These are phyloP conservation scores for Xyrauchen texanus DNA, from an alignment of 2,113 vertebrate genomes.

Conservation along the genomic window DNA sequence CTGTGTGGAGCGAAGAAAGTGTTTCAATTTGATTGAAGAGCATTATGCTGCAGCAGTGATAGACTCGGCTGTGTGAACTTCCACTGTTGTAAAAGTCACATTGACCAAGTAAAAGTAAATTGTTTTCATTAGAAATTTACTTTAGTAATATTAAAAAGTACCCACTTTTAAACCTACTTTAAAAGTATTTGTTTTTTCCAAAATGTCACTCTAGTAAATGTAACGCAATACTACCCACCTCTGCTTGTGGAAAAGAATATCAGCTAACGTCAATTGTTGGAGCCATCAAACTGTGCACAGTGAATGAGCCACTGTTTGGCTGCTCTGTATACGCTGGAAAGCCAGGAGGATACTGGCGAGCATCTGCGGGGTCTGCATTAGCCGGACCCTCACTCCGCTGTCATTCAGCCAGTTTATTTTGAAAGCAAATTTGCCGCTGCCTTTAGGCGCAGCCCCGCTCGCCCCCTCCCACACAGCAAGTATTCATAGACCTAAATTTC, in stretches of 20 bases:
- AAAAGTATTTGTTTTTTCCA: too few relatives aligned
- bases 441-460: conserved; percentile 13
- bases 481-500: conserved; percentile 50
- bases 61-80: too few relatives aligned
- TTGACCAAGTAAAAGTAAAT: too few relatives aligned
- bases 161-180: too few relatives aligned
- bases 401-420: conserved; percentile 44
- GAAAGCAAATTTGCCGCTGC: conserved; percentile 53
- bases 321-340: conserved; percentile 43
- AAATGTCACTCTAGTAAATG: too few relatives aligned
- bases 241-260: neutral
- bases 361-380: conserved; percentile 54
- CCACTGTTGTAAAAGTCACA: too few relatives aligned
- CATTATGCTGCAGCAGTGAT: too few relatives aligned
- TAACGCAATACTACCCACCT: too few relatives aligned
- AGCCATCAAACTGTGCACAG: conserved; percentile 44
- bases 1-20: too few relatives aligned
- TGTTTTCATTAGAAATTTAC: too few relatives aligned
- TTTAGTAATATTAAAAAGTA: too few relatives aligned
- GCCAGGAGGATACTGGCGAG: conserved; percentile 46
- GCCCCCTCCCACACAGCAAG: conserved; percentile 16
- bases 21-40: too few relatives aligned
- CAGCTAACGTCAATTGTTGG: conserved; percentile 37
- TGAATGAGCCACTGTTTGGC: conserved; percentile 54
- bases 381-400: conserved; percentile 19